Base-by-base conservation (phyloP, 2,797 vertebrate species). In the Platalea minor region DNA sequence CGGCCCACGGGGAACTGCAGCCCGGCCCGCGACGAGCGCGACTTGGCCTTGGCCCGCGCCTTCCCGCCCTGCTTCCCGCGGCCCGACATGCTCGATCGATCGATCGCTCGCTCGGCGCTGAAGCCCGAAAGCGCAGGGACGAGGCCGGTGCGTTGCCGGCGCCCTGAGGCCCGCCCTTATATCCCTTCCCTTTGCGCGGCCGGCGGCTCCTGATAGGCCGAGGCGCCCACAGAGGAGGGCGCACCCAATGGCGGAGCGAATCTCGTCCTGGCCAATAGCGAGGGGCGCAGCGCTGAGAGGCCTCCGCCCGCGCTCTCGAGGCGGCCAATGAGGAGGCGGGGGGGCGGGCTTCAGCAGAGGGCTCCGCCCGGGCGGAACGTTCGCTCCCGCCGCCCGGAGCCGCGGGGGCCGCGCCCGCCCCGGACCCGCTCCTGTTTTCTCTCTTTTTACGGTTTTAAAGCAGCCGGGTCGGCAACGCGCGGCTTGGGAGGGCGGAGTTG, bases 1-100 rank as follows among this genome's bases (percentile, higher is more conserved):
- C 97, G 97, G 39, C 97, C 97, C 37, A 97, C 97, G 3, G 98
- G 98, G 53, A 98, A 98, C 94, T 96, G 96, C 85, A 97, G 70
- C 7, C 96, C 96, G 10, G 96, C 96, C n/a, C 93, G 59, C 37
- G 96, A 97, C 9, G 96, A 97, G 41, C 96, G 92, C 12, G 96
- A 79, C 76, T 77, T 78, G 48, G 48, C 51, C 51, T 53, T 53
- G 56, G 46, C 46, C 3, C 43, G 43, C 43, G 43, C 43, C 43
- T 43, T 43, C 43, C 43, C 43, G 43, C 43, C 43, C 43, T 43
- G 43, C 43, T 43, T 45, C 19, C 18, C 45, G 19, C 45, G 45
- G 45, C 45, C 45, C 41, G 41, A 39, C 39, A 39, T 39, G 11
- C 41, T 43, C 41, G 41, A 43, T 21, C 7, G 10, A 45, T 45